Evolutionary conservation across 2,888 invertebrate species (phyloP), one percentile per base, ranked within the genome.

Genomic region (Adela reaumurella): DNA sequence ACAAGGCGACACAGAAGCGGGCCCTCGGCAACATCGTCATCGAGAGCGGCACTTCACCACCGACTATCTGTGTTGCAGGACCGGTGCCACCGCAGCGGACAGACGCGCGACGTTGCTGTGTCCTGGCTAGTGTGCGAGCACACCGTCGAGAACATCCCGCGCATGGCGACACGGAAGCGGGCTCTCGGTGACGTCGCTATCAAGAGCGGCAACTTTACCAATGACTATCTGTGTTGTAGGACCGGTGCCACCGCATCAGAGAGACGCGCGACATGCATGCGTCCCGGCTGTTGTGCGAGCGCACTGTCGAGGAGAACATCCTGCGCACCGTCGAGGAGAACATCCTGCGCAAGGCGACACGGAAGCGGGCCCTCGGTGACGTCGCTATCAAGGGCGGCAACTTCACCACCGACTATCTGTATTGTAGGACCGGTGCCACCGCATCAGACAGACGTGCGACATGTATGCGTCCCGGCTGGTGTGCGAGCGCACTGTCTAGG

Each of bases 41-140:
- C 97, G 96, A 53, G 97, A 98, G 78, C 98, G 97, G 98, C 98
- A 98, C 83, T 98, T 98, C 47, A 98, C 97, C 4, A 98, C 99
- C 97, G 99, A 99, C 81, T 97, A 92, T 73, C 97, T 52, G 77
- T 93, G 95, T n/a, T n/a, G n/a, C n/a, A 90, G 68, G 94, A 94
- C 79, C 85, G 97, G 58, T 97, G 97, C 71, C 99, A 99, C 81
- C 87, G 99, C 61, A 99, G 99, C 69, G 99, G 99, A 0, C 99
- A 99, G 81, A 99, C 0, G 16, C 83, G 97, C 58, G 97, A n/a
- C 83, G 99, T 99, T 54, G 96, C 97, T 76, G 97, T 99, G 64
- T 98, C 95, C 77, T 91, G 98, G 53, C 82, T 99, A 59, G 92
- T 99, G 51, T 96, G 97, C 65, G 94, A 97, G 67, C 91, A 89